Conservation (phyloP, 2,797 vertebrate species). For the Nothura maculosa region DNA sequence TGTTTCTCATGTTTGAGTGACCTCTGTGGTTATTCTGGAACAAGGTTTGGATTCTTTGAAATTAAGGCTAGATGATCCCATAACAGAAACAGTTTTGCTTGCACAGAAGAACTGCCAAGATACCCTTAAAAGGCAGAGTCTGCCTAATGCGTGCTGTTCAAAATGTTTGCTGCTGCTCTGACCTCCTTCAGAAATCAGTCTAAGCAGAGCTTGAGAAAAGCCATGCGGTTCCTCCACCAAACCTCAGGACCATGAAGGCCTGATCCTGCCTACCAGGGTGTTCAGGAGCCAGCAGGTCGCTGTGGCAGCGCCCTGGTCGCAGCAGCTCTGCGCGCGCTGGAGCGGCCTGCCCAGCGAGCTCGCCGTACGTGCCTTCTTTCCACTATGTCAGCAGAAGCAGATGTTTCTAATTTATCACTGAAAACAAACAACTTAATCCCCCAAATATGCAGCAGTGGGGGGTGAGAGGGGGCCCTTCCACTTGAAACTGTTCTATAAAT, state of each 20-base stretch:
- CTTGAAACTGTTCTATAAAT: slow-evolving; percentile 52
- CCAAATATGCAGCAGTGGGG: slow-evolving; percentile 58
- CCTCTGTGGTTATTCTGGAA: slow-evolving; percentile 53
- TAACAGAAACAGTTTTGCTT: slow-evolving; percentile 64
- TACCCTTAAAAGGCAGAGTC: slow-evolving; percentile 71
- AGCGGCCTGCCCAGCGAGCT: neutral
- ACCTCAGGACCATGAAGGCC: neutral
- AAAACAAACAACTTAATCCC: slow-evolving; percentile 72
- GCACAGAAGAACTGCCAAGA: slow-evolving; percentile 51
- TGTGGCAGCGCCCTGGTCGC: neutral
- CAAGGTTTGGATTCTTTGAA: slow-evolving; percentile 64
- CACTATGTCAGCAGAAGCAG: slow-evolving; percentile 20
- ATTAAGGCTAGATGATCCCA: slow-evolving; percentile 57
- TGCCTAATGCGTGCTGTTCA: neutral
- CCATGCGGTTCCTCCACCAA: fast-evolving
- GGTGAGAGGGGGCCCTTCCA: slow-evolving; percentile 18
- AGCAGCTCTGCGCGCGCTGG: fast-evolving
- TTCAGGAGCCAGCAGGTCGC: neutral
- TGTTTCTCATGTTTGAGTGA: neutral
- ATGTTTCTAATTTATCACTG: slow-evolving; percentile 58
- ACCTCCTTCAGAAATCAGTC: slow-evolving; percentile 24
- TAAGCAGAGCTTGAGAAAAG: neutral
- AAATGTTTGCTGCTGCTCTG: slow-evolving; percentile 3
- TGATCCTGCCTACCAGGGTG: fast-evolving
- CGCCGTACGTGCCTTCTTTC: neutral